Percentiles rank a stretch among this genome's conserved stretches.
Evolutionary conservation across 2,113 vertebrate genomes (phyloP).

Genomic region (Progne subis): DNA sequence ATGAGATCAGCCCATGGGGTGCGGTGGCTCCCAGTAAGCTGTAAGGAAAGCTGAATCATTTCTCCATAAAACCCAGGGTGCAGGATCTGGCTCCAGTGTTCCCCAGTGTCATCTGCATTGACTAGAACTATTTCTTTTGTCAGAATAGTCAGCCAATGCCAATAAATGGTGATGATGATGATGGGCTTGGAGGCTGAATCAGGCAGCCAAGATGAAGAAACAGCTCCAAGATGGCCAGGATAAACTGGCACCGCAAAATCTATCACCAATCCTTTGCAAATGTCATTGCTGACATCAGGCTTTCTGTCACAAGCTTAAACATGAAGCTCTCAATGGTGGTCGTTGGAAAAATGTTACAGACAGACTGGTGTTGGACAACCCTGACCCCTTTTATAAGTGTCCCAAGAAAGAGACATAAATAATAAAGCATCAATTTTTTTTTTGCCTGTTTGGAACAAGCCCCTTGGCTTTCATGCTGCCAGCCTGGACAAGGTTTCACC

Average conservation of each 20-base stretch:
- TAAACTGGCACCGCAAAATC: background rate
- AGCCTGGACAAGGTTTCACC: background rate
- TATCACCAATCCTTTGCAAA: background rate
- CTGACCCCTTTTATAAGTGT: background rate
- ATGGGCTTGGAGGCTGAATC: background rate
- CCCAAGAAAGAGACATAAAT: background rate
- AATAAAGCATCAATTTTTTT: background rate
- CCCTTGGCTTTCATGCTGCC: background rate
- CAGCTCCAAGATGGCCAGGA: background rate
- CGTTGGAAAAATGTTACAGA: background rate
- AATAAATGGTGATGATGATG: background rate
- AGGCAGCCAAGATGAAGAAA: conserved; percentile 22
- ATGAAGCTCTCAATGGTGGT: background rate
- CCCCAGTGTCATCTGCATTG: background rate
- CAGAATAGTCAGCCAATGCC: background rate
- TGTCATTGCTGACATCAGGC: background rate
- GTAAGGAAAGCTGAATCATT: background rate
- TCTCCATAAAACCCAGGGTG: background rate
- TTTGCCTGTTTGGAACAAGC: background rate
- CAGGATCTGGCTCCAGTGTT: background rate
- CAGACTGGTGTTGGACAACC: background rate
- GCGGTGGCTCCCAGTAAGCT: background rate
- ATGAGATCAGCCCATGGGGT: background rate
- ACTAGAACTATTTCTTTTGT: background rate
- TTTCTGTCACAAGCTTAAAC: background rate